These are phyloP conservation scores for Sarotherodon lohbergeri DNA, from an alignment of 2,113 vertebrate genomes.

Conservation along the genomic window DNA sequence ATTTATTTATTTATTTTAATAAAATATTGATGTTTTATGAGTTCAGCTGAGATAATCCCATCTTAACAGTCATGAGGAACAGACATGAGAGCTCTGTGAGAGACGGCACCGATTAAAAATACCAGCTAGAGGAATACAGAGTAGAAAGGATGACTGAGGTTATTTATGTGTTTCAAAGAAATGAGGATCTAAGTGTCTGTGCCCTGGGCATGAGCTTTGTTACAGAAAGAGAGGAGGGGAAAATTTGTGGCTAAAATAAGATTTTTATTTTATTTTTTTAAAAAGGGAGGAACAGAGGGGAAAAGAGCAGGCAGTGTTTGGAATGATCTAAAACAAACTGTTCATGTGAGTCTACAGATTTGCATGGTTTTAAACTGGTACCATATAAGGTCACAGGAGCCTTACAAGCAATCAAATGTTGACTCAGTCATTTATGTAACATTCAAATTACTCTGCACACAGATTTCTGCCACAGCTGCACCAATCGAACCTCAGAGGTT, in stretches of 20 bases:
- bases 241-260: not conserved
- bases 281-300: not conserved
- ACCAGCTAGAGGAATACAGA: not conserved
- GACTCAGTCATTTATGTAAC: not conserved
- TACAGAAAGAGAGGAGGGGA: not conserved
- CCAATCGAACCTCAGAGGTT: not conserved
- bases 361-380: not conserved
- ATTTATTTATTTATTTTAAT: not conserved
- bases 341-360: conserved; percentile 4
- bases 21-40: not conserved
- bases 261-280: fast-evolving
- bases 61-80: not conserved
- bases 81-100: not conserved
- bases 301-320: not conserved
- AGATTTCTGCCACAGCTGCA: not conserved
- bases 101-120: not conserved
- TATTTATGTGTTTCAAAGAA: conserved; percentile 5
- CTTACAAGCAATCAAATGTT: not conserved
- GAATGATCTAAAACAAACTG: not conserved
- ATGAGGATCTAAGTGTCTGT: not conserved
- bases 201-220: not conserved
- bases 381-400: not conserved
- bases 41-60: conserved; percentile 9
- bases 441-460: not conserved
- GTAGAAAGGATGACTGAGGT: not conserved